These are phyloP conservation scores for Plectropomus leopardus DNA, from an alignment of 2,113 vertebrate species.

Conservation along the genomic window DNA sequence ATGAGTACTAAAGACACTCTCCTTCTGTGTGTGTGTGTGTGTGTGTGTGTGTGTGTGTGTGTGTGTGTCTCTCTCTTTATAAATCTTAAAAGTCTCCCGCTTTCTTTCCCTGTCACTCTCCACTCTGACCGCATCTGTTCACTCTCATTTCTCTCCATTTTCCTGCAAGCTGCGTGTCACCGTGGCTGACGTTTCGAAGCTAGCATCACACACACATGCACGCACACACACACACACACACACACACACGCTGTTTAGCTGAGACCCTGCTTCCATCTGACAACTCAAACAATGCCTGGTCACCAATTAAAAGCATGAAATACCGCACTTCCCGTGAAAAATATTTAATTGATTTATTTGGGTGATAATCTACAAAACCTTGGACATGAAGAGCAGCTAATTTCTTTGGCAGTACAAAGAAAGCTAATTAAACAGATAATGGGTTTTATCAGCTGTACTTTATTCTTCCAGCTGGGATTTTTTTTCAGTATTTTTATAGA, in stretches of 20 bases:
- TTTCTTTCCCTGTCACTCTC: conserved; percentile 14
- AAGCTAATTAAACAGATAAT: conserved; percentile 49
- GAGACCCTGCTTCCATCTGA: conserved; percentile 31
- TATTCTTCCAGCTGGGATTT: neutral
- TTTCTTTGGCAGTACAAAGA: conserved; percentile 27
- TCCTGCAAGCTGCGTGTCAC: conserved; percentile 19
- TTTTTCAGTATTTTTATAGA: neutral
- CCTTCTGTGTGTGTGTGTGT: neutral
- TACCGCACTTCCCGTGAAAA: conserved; percentile 5
- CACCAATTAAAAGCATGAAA: conserved; percentile 27
- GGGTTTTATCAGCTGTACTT: conserved; percentile 15
- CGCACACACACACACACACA: neutral
- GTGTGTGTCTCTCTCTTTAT: conserved; percentile 2
- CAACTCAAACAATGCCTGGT: conserved; percentile 28
- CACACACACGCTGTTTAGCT: neutral
- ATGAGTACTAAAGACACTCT: conserved; percentile 15
- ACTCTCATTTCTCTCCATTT: conserved; percentile 40
- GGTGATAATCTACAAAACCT: conserved; percentile 35
- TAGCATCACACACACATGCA: neutral
- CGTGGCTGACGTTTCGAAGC: conserved; percentile 1
- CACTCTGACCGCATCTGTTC: conserved; percentile 4
- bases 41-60: neutral
- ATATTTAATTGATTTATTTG: conserved; percentile 39
- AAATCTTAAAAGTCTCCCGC: conserved; percentile 12
- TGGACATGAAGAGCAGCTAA: conserved; percentile 18